Conservation (phyloP, 1,140 invertebrate species). For the Diachasmimorpha longicaudata region DNA sequence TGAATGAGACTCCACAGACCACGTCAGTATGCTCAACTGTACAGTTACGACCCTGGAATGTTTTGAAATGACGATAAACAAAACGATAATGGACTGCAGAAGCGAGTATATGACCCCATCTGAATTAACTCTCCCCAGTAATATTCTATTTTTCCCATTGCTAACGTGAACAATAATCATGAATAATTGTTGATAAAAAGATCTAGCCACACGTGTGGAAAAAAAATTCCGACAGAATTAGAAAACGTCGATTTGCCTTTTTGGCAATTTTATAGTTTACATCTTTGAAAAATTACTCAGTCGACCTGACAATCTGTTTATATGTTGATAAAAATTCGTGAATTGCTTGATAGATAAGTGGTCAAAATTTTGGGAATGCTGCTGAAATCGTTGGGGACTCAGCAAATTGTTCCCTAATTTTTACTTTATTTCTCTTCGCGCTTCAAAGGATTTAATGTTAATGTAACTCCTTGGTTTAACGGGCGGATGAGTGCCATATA, state of each 20-base stretch:
- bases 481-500: conserved; percentile 49
- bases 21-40: conserved; percentile 42
- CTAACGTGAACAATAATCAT: not conserved
- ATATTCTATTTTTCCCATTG: not conserved
- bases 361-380: too few relatives aligned
- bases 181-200: not conserved
- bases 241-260: too few relatives aligned
- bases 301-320: too few relatives aligned
- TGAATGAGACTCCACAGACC: conserved; percentile 48
- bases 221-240: too few relatives aligned
- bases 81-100: conserved; percentile 62
- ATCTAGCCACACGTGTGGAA: too few relatives aligned
- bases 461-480: conserved; percentile 55
- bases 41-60: conserved; percentile 52
- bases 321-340: too few relatives aligned
- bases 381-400: too few relatives aligned
- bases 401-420: too few relatives aligned
- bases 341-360: too few relatives aligned
- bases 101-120: conserved; percentile 34
- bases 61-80: conserved; percentile 61
- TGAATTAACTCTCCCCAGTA: conserved; percentile 1
- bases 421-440: too few relatives aligned
- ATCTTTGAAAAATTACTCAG: too few relatives aligned
- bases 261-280: too few relatives aligned
- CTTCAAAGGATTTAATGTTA: conserved; percentile 33